Percentiles rank a stretch among this genome's conserved stretches.
Evolutionary conservation across 2,113 vertebrate genomes (phyloP).

Genomic region (Nettapus auritus): DNA sequence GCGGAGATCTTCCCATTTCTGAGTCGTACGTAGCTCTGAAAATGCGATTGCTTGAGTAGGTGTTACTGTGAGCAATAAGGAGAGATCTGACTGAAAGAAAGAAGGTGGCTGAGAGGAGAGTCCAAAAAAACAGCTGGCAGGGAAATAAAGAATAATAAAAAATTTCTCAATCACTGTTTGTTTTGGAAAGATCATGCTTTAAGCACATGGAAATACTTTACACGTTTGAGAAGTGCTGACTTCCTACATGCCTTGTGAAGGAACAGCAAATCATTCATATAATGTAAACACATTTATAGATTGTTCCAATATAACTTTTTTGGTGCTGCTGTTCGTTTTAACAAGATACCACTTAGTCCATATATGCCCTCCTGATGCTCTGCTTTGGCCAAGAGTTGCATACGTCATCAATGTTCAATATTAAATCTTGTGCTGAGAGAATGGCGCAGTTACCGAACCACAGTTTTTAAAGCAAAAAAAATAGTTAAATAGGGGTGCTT

Average conservation of each 20-base stretch:
- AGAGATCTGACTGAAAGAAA: slow-evolving; percentile 62
- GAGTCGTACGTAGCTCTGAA: not conserved
- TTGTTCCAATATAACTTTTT: slow-evolving; percentile 71
- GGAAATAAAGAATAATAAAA: slow-evolving; percentile 74
- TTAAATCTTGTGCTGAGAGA: not conserved
- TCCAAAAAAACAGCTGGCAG: slow-evolving; percentile 66
- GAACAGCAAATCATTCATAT: slow-evolving; percentile 76
- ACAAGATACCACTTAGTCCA: slow-evolving; percentile 37
- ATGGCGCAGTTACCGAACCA: not conserved
- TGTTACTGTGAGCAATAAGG: slow-evolving; percentile 67
- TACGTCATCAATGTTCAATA: not conserved
- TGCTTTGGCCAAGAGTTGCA: slow-evolving; percentile 31
- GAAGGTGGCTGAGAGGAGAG: slow-evolving; percentile 61
- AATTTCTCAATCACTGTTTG: slow-evolving; percentile 71
- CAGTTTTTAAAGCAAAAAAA: not conserved
- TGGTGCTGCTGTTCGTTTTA: slow-evolving; percentile 53
- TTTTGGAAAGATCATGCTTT: slow-evolving; percentile 76
- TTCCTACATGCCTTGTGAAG: slow-evolving; percentile 75
- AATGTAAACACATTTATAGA: slow-evolving; percentile 72
- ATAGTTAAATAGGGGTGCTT: not conserved
- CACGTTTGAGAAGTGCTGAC: slow-evolving; percentile 75
- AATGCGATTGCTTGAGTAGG: slow-evolving; percentile 52
- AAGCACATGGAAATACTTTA: slow-evolving; percentile 82
- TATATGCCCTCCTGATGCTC: slow-evolving; percentile 30
- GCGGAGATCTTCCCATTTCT: slow-evolving; percentile 1